Evolutionary conservation across 2,797 vertebrate species (phyloP).

Genomic region (Urocyon cinereoargenteus): DNA sequence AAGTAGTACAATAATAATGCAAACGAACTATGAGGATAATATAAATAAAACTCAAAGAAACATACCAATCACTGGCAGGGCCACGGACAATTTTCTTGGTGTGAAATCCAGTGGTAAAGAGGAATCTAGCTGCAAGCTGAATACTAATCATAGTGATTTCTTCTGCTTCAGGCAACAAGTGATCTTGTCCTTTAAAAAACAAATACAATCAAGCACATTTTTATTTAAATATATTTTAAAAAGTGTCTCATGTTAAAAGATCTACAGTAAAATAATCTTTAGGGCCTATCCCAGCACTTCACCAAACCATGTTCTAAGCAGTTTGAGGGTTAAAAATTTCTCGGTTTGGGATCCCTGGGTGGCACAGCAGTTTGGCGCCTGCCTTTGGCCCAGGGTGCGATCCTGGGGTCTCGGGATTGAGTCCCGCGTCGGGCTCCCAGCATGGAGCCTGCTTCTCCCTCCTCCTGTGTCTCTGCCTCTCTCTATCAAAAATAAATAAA

Average conservation of each 20-base stretch:
- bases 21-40: neutral
- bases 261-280: neutral
- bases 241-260: neutral
- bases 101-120: constrained; percentile 99
- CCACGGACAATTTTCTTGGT: constrained; percentile 99
- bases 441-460: no score
- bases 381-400: no score
- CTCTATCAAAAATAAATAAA: no score
- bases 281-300: neutral
- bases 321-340: no score
- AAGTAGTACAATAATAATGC: neutral
- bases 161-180: constrained; percentile 98
- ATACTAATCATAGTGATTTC: constrained; percentile 99
- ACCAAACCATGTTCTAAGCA: neutral
- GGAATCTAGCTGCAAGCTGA: constrained; percentile 97
- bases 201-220: neutral
- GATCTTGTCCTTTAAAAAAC: constrained; percentile 94
- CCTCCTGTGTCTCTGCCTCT: no score
- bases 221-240: neutral
- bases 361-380: no score
- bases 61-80: constrained; percentile 97
- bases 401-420: no score
- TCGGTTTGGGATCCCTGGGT: no score
- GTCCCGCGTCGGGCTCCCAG: no score
- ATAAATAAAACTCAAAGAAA: constrained; percentile 72